These are phyloP conservation scores for Illadopsis cleaveri DNA, from an alignment of 2,113 vertebrate species.

Conservation along the genomic window DNA sequence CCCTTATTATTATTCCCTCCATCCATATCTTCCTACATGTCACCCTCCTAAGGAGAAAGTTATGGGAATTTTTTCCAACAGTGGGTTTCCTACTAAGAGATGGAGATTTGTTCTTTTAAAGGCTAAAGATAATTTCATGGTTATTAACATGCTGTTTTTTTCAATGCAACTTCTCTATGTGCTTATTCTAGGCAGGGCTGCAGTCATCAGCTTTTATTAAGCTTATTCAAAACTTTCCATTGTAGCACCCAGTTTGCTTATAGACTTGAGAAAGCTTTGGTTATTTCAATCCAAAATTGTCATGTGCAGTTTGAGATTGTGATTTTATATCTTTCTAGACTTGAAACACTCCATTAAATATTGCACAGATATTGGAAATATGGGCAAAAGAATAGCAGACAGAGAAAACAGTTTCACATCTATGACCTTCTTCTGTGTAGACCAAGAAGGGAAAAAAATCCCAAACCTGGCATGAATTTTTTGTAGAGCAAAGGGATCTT, in stretches of 20 bases:
- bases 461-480: neutral
- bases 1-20: neutral
- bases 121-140: constrained; percentile 32
- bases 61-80: neutral
- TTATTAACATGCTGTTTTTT: constrained; percentile 21
- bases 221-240: neutral
- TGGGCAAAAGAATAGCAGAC: neutral
- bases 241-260: neutral
- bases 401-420: neutral
- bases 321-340: neutral
- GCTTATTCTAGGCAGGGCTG: neutral
- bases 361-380: neutral
- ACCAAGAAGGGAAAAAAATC: neutral
- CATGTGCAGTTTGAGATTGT: neutral
- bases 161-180: neutral
- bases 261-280: constrained; percentile 16
- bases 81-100: neutral
- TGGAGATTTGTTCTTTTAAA: neutral
- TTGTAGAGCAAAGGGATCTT: neutral
- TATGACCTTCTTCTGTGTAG: neutral
- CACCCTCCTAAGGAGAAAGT: neutral
- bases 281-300: neutral
- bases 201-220: constrained; percentile 28
- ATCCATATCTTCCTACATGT: neutral
- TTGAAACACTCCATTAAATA: neutral